A percentile compares a stretch with the other conserved stretches of the same genome.
Evolutionary conservation across 2,113 vertebrate genomes (phyloP).

Genomic region (Antennarius striatus): DNA sequence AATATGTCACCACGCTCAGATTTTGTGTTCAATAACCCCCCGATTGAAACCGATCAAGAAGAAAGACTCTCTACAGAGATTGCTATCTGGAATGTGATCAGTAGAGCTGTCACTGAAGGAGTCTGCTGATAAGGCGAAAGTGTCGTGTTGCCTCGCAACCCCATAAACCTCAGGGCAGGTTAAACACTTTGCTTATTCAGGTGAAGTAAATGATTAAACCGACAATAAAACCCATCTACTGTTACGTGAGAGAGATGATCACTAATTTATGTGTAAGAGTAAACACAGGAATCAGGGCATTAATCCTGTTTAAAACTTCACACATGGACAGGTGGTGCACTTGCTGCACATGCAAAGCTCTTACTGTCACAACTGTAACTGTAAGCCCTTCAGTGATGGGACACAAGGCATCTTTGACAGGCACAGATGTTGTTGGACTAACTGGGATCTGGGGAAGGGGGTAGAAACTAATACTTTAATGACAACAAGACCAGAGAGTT

Average conservation of each 20-base stretch:
- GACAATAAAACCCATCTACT: not conserved
- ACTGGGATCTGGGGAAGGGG: not conserved
- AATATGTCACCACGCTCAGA: not conserved
- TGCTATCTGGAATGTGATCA: not conserved
- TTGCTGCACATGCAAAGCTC: conserved; percentile 16
- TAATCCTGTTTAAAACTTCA: conserved; percentile 28
- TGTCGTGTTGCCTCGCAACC: conserved; percentile 47
- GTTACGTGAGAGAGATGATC: not conserved
- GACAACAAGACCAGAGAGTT: conserved; percentile 24
- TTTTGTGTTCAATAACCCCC: not conserved
- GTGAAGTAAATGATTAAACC: conserved; percentile 58
- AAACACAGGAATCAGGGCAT: not conserved
- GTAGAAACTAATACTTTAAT: conserved; percentile 54
- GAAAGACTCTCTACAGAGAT: not conserved
- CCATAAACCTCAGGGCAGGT: conserved; percentile 26
- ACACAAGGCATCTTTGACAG: conserved; percentile 54
- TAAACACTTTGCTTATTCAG: conserved; percentile 22
- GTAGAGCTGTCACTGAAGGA: conserved; percentile 27
- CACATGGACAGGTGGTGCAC: conserved; percentile 45
- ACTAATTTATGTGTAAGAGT: not conserved
- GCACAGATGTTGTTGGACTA: conserved; percentile 61
- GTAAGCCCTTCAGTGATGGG: conserved; percentile 50
- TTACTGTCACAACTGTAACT: conserved; percentile 41
- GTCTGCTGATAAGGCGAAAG: conserved; percentile 56
- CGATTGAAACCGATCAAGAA: no score